phyloP scores from a whole-genome alignment of 1,140 invertebrate genomes.

The Drosophila serrata region DNA sequence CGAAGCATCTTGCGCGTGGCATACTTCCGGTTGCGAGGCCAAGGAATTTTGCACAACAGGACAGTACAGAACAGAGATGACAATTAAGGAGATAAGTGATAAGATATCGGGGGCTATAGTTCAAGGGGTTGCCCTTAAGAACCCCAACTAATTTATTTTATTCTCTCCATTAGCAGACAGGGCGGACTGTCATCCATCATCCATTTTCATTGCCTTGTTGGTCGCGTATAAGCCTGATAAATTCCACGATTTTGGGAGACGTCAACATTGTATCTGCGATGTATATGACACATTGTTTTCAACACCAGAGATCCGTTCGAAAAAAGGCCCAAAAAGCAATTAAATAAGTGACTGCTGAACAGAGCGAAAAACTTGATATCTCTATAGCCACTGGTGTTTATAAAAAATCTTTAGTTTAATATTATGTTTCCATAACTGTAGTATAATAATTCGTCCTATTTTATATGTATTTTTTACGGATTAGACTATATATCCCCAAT shows the following conservation, averaged over 20 bases:
- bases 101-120: not conserved
- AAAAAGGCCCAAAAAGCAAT: slow-evolving; percentile 55
- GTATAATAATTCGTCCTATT: too few species aligned
- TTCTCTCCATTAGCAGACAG: slow-evolving; percentile 23
- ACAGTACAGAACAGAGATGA: slow-evolving; percentile 5
- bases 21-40: slow-evolving; percentile 7
- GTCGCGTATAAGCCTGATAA: slow-evolving; percentile 63
- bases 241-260: slow-evolving; percentile 56
- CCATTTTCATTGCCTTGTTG: slow-evolving; percentile 2
- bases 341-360: slow-evolving; percentile 36
- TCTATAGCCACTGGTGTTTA: not conserved
- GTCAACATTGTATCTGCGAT: slow-evolving; percentile 16
- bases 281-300: slow-evolving; percentile 45
- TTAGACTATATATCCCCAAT: too few species aligned
- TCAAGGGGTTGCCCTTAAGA: slow-evolving; percentile 4
- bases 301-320: slow-evolving; percentile 3
- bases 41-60: slow-evolving; percentile 28
- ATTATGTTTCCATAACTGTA: too few species aligned
- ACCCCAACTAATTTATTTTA: slow-evolving; percentile 23
- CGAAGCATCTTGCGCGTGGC: slow-evolving; percentile 43
- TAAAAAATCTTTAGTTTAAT: too few species aligned
- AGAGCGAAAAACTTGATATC: not conserved
- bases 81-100: slow-evolving; percentile 34
- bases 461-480: too few species aligned
- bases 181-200: slow-evolving; percentile 28